Evolutionary conservation across 2,888 invertebrate species (phyloP).

Genomic region (Hoplodrina blanda): DNA sequence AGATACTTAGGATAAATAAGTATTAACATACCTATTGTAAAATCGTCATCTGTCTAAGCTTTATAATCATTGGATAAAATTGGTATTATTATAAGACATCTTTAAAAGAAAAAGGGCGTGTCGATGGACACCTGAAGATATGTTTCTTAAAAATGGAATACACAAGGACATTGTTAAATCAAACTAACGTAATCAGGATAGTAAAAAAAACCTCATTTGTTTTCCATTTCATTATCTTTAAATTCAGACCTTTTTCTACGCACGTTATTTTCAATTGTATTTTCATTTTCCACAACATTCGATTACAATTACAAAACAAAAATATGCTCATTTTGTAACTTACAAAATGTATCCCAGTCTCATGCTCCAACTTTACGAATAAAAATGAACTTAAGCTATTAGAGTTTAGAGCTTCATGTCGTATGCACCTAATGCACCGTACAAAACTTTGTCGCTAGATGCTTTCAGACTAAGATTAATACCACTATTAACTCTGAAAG

Average conservation of each 20-base stretch:
- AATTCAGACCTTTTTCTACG: too few relatives aligned
- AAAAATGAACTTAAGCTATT: neutral
- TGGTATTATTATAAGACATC: too few relatives aligned
- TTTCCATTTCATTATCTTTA: too few relatives aligned
- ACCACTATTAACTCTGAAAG: conserved; percentile 9
- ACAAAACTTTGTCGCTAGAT: conserved; percentile 1
- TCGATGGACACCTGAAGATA: too few relatives aligned
- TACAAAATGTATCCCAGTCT: neutral
- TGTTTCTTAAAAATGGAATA: too few relatives aligned
- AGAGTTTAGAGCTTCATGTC: neutral
- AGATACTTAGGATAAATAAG: neutral
- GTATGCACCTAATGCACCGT: neutral
- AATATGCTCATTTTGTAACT: neutral
- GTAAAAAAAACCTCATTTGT: too few relatives aligned
- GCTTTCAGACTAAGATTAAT: conserved; percentile 13
- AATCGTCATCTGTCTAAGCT: neutral
- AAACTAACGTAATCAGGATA: too few relatives aligned
- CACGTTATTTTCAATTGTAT: too few relatives aligned
- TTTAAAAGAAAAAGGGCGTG: too few relatives aligned
- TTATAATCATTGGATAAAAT: too few relatives aligned
- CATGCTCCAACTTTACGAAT: neutral
- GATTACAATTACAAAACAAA: neutral
- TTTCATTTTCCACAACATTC: neutral
- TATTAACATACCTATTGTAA: neutral
- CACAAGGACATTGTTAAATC: too few relatives aligned